Evolutionary conservation across 2,888 invertebrate species (phyloP).

Genomic region (Orthosia gothica): DNA sequence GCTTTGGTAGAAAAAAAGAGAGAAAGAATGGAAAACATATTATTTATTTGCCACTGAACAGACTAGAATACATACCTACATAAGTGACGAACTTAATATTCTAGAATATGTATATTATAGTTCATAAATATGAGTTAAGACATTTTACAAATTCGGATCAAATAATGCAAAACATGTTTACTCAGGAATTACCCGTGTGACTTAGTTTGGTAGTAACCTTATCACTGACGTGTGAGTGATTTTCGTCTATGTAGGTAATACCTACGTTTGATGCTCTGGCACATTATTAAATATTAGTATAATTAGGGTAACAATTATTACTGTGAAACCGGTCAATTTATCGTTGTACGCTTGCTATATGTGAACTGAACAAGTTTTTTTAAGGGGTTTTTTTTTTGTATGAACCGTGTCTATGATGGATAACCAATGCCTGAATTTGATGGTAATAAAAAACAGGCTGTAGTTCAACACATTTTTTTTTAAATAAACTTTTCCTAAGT

Average conservation of each 20-base stretch:
- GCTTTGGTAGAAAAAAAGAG: not conserved
- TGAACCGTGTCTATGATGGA: too few relatives aligned
- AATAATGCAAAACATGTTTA: not conserved
- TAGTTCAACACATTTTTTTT: too few relatives aligned
- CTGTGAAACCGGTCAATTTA: not conserved
- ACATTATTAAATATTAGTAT: not conserved
- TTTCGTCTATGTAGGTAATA: not conserved
- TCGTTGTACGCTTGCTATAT: not conserved
- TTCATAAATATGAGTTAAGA: not conserved
- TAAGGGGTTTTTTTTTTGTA: too few relatives aligned
- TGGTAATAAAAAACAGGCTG: too few relatives aligned
- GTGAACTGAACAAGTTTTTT: too few relatives aligned
- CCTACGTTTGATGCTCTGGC: not conserved
- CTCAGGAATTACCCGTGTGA: not conserved
- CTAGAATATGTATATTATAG: too few relatives aligned
- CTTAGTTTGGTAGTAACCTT: not conserved
- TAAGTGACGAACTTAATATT: too few relatives aligned
- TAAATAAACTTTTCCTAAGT: too few relatives aligned
- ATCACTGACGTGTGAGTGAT: not conserved
- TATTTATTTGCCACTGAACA: too few relatives aligned
- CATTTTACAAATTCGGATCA: not conserved
- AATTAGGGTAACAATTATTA: not conserved
- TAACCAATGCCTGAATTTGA: too few relatives aligned
- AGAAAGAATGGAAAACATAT: too few relatives aligned
- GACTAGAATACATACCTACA: too few relatives aligned